Base-by-base conservation (phyloP, 2,113 vertebrate genomes). In the Struthio camelus region DNA sequence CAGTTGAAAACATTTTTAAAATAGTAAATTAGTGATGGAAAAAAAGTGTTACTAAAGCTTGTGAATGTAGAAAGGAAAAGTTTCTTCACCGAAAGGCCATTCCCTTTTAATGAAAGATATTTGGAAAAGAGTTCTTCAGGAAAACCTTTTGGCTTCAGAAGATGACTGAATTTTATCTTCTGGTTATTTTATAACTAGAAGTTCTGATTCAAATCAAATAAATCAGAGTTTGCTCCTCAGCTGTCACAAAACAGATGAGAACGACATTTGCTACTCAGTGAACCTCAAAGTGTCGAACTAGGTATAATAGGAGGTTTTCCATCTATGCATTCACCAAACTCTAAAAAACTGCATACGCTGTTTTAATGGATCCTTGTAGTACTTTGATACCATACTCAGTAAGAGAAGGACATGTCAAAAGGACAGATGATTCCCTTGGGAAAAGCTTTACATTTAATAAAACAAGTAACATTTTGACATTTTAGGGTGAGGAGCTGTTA, bases 151-250 rank as follows among this genome's bases (percentile, higher is more conserved):
- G 5, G 7, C 0, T 80, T 86, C 8, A 5, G 14, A 48, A 65
- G 6, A 5, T 79, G 51, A 56, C 8, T 30, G 6, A 7, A 30
- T 71, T 87, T 77, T 73, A 4, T 73, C 7, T 76, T 65, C 54
- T 4, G 1, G 5, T 77, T 71, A 54, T 56, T 86, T 84, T 87
- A 88, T 27, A 65, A 51, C 10, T 75, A 65, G 51, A 86, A 90
- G 40, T 85, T 85, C n/a, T 9, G 7, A 7, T 72, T 71, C 36
- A 89, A 48, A 94, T 4, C 25, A 58, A 76, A n/a, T 82, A 97
- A 92, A 93, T 93, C 90, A 95, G 62, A 94, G 90, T 87, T 75
- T 56, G 4, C 7, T 87, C 50, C 87, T 80, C 73, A 32, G 6
- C n/a, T 88, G 46, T 61, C 27, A 38, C 24, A 83, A 88, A 90